Evolutionary conservation across 2,888 invertebrate genomes (phyloP), one percentile per base, ranked within the genome.

Genomic region (Stenichneumon culpator): DNA sequence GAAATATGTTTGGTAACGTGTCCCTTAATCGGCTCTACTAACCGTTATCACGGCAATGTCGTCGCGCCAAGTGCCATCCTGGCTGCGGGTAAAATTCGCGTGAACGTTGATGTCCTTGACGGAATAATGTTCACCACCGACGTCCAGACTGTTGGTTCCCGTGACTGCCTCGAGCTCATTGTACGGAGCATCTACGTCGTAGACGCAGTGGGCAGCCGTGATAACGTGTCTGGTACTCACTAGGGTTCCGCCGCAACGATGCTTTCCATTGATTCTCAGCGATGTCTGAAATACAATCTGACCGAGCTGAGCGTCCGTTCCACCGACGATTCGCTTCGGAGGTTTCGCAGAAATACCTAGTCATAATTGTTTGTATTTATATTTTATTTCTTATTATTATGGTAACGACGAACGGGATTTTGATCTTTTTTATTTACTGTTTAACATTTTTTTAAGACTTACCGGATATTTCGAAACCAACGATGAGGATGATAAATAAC

Each of bases 201-300:
- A 4, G 5, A 90, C 79, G 65, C 92, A 92, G 70, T 92, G 91
- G 11, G 91, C 92, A 57, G 92, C 92, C 4, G 92, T 92, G 36
- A 92, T n/a, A 5, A 92, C 79, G 82, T 89, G 89, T 16, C 72
- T 75, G 6, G 86, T 84, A 11, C 74, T 84, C 28, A 92, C 87
- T 25, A 92, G 83, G 0, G 89, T 83, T 44, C 91, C 90, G 9
- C 92, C 92, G 77, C 92, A 92, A 39, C 87, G 54, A 67, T 90
- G 92, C 0, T 25, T 3, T 2, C 85, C 83, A 16, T 81, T 47
- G 0, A 47, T 4, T 25, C 88, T 88, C 16, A 92, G 44, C 0
- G 92, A 91, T 36, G 82, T 88, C 85, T 90, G 90, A 72, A 88
- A 90, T 2, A 90, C 88, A 36, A 89, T 88, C 73, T 90, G 90